Evolutionary conservation across 2,888 invertebrate species (phyloP).

Genomic region (Pseudolycoriella hygida): DNA sequence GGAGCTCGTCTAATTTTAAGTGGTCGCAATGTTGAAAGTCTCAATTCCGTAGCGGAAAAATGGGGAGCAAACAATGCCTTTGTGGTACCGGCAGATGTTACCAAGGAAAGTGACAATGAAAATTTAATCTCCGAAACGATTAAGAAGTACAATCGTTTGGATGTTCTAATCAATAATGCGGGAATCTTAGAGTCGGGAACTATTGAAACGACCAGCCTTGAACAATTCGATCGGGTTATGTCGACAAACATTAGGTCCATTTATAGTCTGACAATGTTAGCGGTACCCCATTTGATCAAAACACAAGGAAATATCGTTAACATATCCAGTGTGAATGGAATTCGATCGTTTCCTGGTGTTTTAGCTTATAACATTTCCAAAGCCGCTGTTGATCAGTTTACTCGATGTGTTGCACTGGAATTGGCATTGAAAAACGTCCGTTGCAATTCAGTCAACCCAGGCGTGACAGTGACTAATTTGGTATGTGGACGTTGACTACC

Average conservation of each 20-base stretch:
- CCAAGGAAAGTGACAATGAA: constrained; percentile 53
- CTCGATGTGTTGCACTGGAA: constrained; percentile 80
- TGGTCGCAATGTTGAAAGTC: constrained; percentile 51
- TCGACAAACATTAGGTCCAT: constrained; percentile 74
- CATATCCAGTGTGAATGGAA: constrained; percentile 86
- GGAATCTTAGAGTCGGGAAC: constrained; percentile 67
- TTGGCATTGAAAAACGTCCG: constrained; percentile 65
- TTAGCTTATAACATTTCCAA: constrained; percentile 89
- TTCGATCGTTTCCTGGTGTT: constrained; percentile 78
- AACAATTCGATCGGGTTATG: constrained; percentile 80
- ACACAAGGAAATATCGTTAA: constrained; percentile 83
- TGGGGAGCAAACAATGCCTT: constrained; percentile 36
- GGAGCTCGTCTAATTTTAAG: constrained; percentile 44
- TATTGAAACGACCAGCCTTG: constrained; percentile 70
- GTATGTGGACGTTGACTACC: too few species aligned
- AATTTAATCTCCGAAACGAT: constrained; percentile 51
- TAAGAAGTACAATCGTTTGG: constrained; percentile 54
- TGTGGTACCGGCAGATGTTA: constrained; percentile 49
- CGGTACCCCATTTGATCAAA: constrained; percentile 68
- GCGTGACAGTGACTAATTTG: constrained; percentile 75
- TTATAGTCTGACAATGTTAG: constrained; percentile 69
- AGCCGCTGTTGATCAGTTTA: constrained; percentile 87
- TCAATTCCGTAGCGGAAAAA: constrained; percentile 40
- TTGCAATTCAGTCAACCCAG: constrained; percentile 86
- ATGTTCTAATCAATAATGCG: constrained; percentile 81